phyloP scores from a whole-genome alignment of 2,797 vertebrate genomes.

The Sebastes matsubarae region DNA sequence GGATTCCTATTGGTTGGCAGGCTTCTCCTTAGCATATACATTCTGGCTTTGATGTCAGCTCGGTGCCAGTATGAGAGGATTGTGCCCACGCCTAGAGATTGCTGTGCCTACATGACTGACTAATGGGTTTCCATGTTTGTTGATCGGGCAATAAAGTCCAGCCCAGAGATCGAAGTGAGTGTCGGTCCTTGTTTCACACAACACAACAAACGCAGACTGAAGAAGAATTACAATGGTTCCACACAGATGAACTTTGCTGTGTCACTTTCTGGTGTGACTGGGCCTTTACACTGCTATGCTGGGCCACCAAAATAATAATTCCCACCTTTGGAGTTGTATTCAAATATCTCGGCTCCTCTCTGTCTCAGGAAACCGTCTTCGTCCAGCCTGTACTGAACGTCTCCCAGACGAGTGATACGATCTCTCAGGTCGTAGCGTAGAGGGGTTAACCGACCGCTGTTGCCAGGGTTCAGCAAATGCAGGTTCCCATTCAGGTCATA shows the following conservation, averaged over 20 bases:
- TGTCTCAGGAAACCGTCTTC: conserved; percentile 97
- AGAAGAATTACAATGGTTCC: not conserved
- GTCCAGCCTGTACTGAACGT: conserved; percentile 94
- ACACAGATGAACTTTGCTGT: not conserved
- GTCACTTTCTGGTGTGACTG: not conserved
- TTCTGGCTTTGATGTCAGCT: no score
- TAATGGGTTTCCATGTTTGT: not conserved
- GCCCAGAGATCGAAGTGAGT: not conserved
- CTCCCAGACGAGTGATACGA: conserved; percentile 94
- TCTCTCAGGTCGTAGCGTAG: conserved; percentile 96
- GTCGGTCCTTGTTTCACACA: not conserved
- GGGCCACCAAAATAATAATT: not conserved
- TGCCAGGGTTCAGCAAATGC: conserved; percentile 95
- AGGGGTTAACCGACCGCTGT: conserved; percentile 91
- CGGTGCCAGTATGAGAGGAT: no score
- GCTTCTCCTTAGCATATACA: no score
- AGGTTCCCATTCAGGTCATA: conserved; percentile 98
- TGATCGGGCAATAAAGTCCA: not conserved
- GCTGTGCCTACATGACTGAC: no score
- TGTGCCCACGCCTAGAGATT: no score
- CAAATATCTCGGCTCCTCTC: conserved; percentile 95
- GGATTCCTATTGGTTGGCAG: not conserved
- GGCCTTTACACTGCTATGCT: not conserved
- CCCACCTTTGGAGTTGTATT: conserved; percentile 94
- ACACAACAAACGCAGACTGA: not conserved